Evolutionary conservation across 2,797 vertebrate genomes (phyloP).

Genomic region (Erethizon dorsatum): DNA sequence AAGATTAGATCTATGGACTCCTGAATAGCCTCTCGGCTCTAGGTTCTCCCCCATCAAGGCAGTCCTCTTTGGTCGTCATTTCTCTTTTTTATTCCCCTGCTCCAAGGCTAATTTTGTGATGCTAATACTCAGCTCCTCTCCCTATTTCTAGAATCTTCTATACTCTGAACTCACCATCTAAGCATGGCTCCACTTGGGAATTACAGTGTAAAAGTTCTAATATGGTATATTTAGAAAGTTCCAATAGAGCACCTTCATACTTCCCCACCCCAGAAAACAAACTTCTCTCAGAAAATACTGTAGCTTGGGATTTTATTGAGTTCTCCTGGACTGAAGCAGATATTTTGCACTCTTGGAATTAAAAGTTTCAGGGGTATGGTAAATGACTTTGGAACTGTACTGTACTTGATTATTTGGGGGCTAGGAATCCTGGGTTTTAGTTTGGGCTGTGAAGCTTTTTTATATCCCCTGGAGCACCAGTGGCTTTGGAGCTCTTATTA

Average conservation of each 20-base stretch:
- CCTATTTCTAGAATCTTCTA: constrained; percentile 57
- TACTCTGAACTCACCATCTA: constrained; percentile 17
- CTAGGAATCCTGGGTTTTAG: constrained; percentile 16
- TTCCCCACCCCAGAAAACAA: background rate
- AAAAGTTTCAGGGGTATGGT: background rate
- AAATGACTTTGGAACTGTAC: background rate
- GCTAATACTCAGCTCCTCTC: constrained; percentile 20
- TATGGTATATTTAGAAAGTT: constrained; percentile 44
- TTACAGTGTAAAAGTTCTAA: constrained; percentile 7
- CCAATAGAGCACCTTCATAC: background rate
- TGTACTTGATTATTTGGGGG: constrained; percentile 25
- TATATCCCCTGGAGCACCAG: background rate
- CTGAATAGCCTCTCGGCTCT: constrained; percentile 37
- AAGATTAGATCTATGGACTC: constrained; percentile 16
- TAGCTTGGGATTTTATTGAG: constrained; percentile 25
- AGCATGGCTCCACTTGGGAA: background rate
- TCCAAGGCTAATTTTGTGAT: constrained; percentile 17
- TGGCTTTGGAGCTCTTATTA: background rate
- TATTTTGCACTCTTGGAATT: constrained; percentile 3
- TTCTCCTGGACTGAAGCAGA: constrained; percentile 5
- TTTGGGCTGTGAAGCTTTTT: constrained; percentile 50
- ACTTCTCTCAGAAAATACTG: constrained; percentile 27
- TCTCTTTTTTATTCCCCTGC: constrained; percentile 21
- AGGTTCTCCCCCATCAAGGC: background rate
- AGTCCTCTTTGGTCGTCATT: constrained; percentile 20